A percentile compares a stretch with the other conserved stretches of the same genome.
Evolutionary conservation across 2,797 vertebrate species (phyloP).

Genomic region (Borostomias antarcticus): DNA sequence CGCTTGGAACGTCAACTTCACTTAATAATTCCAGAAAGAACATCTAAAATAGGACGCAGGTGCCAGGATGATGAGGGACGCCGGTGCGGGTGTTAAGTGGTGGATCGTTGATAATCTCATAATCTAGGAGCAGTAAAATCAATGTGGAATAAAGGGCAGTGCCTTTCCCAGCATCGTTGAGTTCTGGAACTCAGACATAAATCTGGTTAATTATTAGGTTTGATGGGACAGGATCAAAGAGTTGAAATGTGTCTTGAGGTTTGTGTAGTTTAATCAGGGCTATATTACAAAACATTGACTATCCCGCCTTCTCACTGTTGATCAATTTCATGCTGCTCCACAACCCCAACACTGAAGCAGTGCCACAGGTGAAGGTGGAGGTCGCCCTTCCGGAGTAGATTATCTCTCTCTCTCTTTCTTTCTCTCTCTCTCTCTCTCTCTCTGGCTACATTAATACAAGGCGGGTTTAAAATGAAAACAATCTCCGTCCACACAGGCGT

Average conservation of each 20-base stretch:
- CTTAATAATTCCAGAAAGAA: background rate
- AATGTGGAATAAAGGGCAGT: conserved; percentile 40
- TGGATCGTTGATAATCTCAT: background rate
- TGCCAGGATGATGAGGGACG: background rate
- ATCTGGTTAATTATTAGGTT: no score
- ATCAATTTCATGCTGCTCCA: background rate
- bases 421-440: no score
- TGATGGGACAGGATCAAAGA: conserved; percentile 14
- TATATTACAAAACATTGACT: background rate
- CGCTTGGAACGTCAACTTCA: background rate
- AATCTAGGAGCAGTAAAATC: background rate
- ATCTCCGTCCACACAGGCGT: no score
- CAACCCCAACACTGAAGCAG: background rate
- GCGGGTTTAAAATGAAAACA: no score
- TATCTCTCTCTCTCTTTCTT: no score
- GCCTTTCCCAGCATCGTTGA: background rate
- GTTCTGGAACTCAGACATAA: background rate
- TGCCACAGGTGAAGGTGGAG: background rate
- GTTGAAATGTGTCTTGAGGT: background rate
- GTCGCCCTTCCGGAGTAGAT: no score
- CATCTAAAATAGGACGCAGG: background rate
- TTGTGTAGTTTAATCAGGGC: background rate
- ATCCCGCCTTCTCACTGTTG: background rate
- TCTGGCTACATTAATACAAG: no score
- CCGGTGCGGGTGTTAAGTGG: background rate